Base-by-base conservation (phyloP, 2,888 invertebrate genomes). In the Thymelicus sylvestris region DNA sequence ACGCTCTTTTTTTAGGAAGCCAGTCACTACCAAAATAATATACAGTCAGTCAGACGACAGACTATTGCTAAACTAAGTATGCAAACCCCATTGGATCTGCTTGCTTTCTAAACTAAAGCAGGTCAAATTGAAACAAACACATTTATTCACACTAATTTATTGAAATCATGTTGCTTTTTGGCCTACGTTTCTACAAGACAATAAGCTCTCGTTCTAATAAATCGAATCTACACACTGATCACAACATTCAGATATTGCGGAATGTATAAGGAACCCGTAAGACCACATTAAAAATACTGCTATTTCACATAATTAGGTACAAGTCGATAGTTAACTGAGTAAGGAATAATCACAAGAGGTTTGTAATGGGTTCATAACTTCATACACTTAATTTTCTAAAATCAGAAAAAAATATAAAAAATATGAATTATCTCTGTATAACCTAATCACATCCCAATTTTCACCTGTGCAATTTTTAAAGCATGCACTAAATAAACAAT, bases 131-230 rank as follows among this genome's bases (percentile, higher is more conserved):
- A 63, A 63, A 63, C 48, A 63, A 47, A 62, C 5, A 31, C 48
- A 12, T 12, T 24, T 31, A n/a, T 48, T 68, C 24, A 47, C 47
- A 63, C 47, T 15, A 48, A 69, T 75, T 72, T 75, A 24, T 60
- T 39, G 44, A 31, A 50, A 57, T 57, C 52, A 72, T 7, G 52
- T 61, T 19, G 38, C 47, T 61, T 59, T 63, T 61, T 60, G 47
- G 13, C 39, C 19, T 38, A 63, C 7, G 62, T 47, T 47, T 44
- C 61, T 62, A 62, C 62, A 24, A 62, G 47, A 63, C 63, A 63
- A 63, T 63, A 63, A 47, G 63, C 63, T 63, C 39, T 60, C 31
- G 48, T 63, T n/a, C 63, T 48, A 48, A 63, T 13, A 31, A 63
- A 63, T 31, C 48, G 31, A 63, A 63, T 47, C 31, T 63, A 63